Percentiles rank a stretch among this genome's conserved stretches.
phyloP scores from a whole-genome alignment of 1,140 invertebrate species.

The Euglossa dilemma region DNA sequence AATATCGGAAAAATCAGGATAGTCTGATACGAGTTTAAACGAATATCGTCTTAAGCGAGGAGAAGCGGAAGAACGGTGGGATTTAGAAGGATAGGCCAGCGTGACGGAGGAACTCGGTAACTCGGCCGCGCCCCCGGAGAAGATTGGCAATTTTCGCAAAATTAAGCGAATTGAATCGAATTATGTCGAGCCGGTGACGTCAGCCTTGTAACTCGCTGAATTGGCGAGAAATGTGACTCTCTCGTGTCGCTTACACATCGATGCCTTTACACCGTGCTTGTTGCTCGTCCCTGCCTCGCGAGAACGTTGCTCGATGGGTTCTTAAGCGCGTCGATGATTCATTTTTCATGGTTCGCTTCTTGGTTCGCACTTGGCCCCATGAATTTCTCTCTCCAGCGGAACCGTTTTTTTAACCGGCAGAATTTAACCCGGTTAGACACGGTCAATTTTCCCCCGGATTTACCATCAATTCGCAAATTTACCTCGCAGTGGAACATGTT shows the following conservation, averaged over 20 bases:
- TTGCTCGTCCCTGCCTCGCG: background rate
- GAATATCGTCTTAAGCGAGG: background rate
- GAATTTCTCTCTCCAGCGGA: background rate
- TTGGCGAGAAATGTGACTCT: slow-evolving; percentile 77
- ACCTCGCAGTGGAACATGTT: too few species aligned
- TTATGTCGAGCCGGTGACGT: slow-evolving; percentile 80
- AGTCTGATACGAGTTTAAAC: too few species aligned
- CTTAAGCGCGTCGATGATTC: background rate
- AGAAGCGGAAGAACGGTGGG: slow-evolving; percentile 15
- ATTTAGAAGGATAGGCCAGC: slow-evolving; percentile 41
- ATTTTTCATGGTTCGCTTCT: slow-evolving; percentile 12
- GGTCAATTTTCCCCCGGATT: background rate
- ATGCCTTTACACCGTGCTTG: slow-evolving; percentile 29
- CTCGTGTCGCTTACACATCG: slow-evolving; percentile 50
- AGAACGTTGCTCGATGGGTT: slow-evolving; percentile 15
- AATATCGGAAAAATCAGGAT: background rate
- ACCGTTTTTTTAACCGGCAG: background rate
- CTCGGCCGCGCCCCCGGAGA: slow-evolving; percentile 59
- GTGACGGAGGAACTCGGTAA: slow-evolving; percentile 66
- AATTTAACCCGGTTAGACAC: background rate
- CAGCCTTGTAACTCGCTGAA: slow-evolving; percentile 79
- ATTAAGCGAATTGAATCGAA: slow-evolving; percentile 81
- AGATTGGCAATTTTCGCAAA: slow-evolving; percentile 81
- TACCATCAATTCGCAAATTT: background rate
- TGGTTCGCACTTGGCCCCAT: background rate